phyloP scores from a whole-genome alignment of 35 echinoderm and acorn worm genomes.

The Lytechinus variegatus region DNA sequence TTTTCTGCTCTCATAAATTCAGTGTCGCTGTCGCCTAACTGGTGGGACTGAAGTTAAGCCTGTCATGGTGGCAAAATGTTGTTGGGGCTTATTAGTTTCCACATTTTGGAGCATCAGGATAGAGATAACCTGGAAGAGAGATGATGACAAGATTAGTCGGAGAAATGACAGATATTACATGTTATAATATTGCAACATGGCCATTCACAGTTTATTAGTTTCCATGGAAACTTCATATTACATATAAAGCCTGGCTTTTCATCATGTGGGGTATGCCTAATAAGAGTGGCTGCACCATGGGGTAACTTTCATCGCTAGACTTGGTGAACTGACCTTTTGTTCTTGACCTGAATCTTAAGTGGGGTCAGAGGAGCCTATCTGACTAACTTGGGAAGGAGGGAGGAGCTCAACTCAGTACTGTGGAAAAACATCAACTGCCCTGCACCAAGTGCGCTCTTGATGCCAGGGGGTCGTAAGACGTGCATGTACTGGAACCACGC shows the following conservation, averaged over 20 bases:
- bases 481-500: not conserved
- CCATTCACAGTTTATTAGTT: not conserved
- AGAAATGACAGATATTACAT: not conserved
- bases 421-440: not conserved
- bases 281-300: not conserved
- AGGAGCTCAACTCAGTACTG: not conserved
- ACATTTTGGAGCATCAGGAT: not conserved
- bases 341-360: not conserved
- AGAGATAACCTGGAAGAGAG: not conserved
- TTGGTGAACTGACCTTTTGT: not conserved
- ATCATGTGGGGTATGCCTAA: slow-evolving; percentile 9
- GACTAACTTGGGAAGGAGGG: not conserved
- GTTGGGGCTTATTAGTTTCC: not conserved
- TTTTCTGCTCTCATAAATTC: not conserved
- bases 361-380: not conserved
- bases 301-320: not conserved
- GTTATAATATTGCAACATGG: not conserved
- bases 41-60: not conserved
- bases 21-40: not conserved
- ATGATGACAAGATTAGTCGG: not conserved
- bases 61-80: not conserved
- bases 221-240: not conserved
- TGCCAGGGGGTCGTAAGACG: not conserved
- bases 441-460: not conserved
- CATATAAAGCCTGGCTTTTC: not conserved